Evolutionary conservation across 2,113 vertebrate species (phyloP).

Genomic region (Grammomys dolichurus): DNA sequence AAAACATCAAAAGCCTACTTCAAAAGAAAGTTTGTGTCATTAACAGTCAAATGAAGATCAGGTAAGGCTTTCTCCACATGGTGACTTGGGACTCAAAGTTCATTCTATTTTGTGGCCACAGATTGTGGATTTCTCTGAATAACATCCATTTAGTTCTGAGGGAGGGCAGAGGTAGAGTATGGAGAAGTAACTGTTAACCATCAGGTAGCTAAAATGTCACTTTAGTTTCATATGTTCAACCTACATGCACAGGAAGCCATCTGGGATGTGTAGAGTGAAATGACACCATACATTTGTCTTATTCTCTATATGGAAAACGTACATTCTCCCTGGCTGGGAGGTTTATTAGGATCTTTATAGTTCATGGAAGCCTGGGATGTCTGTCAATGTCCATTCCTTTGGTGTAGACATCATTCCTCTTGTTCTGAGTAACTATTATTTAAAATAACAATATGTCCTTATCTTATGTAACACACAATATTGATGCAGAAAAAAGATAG

Average conservation of each 20-base stretch:
- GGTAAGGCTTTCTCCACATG: not conserved
- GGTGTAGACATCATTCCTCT: not conserved
- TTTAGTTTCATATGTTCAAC: not conserved
- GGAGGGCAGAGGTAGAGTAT: not conserved
- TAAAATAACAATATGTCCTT: not conserved
- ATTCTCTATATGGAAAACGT: not conserved
- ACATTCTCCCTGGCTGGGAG: not conserved
- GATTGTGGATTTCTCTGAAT: not conserved
- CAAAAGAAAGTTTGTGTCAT: not conserved
- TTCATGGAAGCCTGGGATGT: not conserved
- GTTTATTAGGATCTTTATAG: not conserved
- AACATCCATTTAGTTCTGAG: not conserved
- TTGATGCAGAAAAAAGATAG: not conserved
- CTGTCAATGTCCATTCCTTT: not conserved
- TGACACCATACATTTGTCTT: not conserved
- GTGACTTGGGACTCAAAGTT: not conserved
- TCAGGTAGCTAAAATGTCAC: not conserved
- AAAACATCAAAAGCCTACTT: not conserved
- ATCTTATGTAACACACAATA: not conserved
- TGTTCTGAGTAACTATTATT: not conserved
- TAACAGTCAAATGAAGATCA: not conserved
- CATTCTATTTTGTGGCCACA: not conserved
- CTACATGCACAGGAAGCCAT: no score
- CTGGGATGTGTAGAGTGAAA: rapidly evolving
- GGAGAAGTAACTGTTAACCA: not conserved